Evolutionary conservation across 2,888 invertebrate genomes (phyloP).

Genomic region (Ichneumon xanthorius): DNA sequence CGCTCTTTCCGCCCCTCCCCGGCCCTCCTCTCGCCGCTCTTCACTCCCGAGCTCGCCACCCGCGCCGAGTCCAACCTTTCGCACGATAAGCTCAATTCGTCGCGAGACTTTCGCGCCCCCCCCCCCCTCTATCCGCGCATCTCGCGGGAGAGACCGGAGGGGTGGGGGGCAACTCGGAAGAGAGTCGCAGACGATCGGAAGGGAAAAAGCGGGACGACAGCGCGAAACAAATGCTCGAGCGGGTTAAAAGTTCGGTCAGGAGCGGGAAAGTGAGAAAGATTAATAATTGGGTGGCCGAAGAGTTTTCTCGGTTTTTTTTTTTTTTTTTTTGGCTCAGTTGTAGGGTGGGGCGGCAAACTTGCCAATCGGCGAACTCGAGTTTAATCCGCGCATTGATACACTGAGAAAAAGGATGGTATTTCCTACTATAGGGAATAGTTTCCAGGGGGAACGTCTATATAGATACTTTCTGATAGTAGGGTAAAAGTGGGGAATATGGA

Average conservation of each 20-base stretch:
- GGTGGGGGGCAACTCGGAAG: neutral
- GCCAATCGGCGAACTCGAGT: conserved; percentile 49
- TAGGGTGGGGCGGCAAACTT: conserved; percentile 27
- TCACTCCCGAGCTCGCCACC: conserved; percentile 11
- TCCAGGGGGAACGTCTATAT: too few species aligned
- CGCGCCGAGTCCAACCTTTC: conserved; percentile 49
- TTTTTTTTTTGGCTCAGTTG: neutral
- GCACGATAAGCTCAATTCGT: conserved; percentile 66
- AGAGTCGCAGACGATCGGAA: neutral
- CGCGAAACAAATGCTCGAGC: conserved; percentile 43
- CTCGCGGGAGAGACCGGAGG: neutral
- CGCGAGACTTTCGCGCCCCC: conserved; percentile 46
- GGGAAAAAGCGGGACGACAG: conserved; percentile 49
- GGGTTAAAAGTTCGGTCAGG: conserved; percentile 26
- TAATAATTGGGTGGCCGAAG: conserved; percentile 55
- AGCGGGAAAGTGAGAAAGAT: conserved; percentile 51
- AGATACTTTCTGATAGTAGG: too few species aligned
- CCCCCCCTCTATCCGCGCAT: conserved; percentile 18
- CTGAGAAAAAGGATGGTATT: too few species aligned
- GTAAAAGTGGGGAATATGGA: too few species aligned
- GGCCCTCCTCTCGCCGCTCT: neutral
- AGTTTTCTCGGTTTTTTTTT: conserved; percentile 21
- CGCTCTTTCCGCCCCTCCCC: conserved; percentile 24
- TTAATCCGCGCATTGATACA: neutral
- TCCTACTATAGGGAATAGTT: too few species aligned